Percentiles rank a stretch among this genome's conserved stretches.
Evolutionary conservation across 2,797 vertebrate genomes (phyloP).

Genomic region (Ambastaia sidthimunki): DNA sequence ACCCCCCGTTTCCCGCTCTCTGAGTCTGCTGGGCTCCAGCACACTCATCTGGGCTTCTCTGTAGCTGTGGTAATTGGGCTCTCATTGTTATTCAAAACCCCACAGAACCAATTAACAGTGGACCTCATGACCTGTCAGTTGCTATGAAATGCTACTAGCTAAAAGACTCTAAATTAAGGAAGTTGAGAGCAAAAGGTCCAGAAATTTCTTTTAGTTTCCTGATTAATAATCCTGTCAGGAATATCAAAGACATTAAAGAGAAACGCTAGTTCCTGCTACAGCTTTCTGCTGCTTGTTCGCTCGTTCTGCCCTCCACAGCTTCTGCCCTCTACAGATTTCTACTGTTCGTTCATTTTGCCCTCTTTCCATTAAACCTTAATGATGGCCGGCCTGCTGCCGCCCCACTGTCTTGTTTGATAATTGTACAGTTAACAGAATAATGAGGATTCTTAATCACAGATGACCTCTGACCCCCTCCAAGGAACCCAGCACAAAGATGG

Average conservation of each 20-base stretch:
- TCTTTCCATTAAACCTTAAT: conserved; percentile 97
- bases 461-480: conserved; percentile 74
- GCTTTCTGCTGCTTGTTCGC: conserved; percentile 62
- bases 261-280: conserved; percentile 81
- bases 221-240: conserved; percentile 96
- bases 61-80: conserved; percentile 82
- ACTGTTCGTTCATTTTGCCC: conserved; percentile 79
- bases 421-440: conserved; percentile 97
- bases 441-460: conserved; percentile 87
- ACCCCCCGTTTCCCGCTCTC: conserved; percentile 59
- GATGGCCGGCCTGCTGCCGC: conserved; percentile 86
- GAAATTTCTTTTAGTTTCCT: conserved; percentile 87
- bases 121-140: conserved; percentile 80
- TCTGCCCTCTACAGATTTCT: too few relatives aligned
- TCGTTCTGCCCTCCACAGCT: too few relatives aligned
- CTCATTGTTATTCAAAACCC: conserved; percentile 83
- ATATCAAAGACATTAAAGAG: conserved; percentile 92
- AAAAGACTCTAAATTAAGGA: conserved; percentile 78
- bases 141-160: conserved; percentile 78
- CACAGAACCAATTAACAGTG: conserved; percentile 86
- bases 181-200: conserved; percentile 84
- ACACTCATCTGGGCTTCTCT: conserved; percentile 69
- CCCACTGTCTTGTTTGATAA: conserved; percentile 96
- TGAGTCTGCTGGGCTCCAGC: conserved; percentile 53
- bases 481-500: conserved; percentile 58